phyloP scores from a whole-genome alignment of 2,888 invertebrate species.

The Mayetiola destructor region DNA sequence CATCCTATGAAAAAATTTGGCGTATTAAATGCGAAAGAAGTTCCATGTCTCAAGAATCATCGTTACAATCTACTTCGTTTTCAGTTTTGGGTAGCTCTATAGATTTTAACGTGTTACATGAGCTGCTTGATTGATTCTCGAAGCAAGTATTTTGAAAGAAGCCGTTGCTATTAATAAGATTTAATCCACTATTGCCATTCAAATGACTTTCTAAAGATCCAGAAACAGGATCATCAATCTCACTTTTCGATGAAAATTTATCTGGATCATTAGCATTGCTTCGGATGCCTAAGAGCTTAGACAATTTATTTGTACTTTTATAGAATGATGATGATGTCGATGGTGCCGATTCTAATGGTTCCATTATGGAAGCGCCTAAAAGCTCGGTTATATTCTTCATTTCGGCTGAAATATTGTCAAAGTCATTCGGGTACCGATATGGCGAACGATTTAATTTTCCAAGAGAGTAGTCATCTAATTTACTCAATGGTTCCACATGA shows the following conservation, averaged over 20 bases:
- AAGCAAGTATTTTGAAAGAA: conserved; percentile 23
- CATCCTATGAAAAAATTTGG: too few species aligned
- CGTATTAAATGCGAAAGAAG: too few species aligned
- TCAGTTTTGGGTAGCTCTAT: conserved; percentile 14
- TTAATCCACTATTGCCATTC: not conserved
- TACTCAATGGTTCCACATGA: not conserved
- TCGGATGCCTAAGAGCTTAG: not conserved
- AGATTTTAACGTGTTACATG: conserved; percentile 21
- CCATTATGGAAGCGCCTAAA: not conserved
- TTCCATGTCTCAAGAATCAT: not conserved
- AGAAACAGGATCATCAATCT: not conserved
- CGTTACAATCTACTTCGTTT: not conserved
- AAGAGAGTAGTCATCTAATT: not conserved
- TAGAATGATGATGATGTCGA: conserved; percentile 1
- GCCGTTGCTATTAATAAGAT: conserved; percentile 15
- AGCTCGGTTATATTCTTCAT: not conserved
- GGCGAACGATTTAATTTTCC: not conserved
- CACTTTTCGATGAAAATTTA: not conserved
- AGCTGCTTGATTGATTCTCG: conserved; percentile 18
- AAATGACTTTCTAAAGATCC: not conserved
- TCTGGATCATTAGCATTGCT: not conserved
- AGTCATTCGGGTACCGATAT: conserved; percentile 1
- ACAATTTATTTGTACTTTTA: not conserved
- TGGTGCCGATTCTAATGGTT: conserved; percentile 1
- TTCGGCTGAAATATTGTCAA: not conserved